Evolutionary conservation across 2,797 vertebrate species (phyloP).

Genomic region (Poeciliopsis infans): DNA sequence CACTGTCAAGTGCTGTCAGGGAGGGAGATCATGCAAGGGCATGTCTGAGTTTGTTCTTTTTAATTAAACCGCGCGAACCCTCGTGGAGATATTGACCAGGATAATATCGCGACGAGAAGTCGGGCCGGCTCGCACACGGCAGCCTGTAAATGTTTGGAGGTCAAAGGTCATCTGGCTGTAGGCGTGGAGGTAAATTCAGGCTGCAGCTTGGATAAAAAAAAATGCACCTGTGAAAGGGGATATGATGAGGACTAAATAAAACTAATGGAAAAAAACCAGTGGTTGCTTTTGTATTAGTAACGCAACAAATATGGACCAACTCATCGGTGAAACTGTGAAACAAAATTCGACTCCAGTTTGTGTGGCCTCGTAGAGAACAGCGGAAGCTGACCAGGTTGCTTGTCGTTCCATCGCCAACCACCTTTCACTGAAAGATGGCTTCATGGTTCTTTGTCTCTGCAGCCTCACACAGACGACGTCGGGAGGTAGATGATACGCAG

Average conservation of each 20-base stretch:
- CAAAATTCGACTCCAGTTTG: not conserved
- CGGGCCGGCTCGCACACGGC: no score
- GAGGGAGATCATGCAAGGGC: conserved; percentile 8
- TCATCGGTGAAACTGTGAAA: not conserved
- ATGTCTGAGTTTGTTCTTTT: conserved; percentile 14
- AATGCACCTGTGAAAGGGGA: no score
- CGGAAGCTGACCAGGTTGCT: no score
- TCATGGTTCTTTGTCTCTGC: conserved; percentile 56
- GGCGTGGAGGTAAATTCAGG: not conserved
- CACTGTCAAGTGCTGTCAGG: conserved; percentile 37
- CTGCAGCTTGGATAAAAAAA: not conserved
- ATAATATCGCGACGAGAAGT: not conserved
- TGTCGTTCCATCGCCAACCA: not conserved
- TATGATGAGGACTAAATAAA: no score
- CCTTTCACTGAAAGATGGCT: conserved; percentile 71
- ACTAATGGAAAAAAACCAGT: no score
- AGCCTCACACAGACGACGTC: conserved; percentile 53
- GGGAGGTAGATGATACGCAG: conserved; percentile 59
- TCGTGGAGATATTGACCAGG: not conserved
- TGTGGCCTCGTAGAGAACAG: no score
- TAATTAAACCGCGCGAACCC: not conserved
- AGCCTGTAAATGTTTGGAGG: no score
- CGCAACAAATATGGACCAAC: not conserved
- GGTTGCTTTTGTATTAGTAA: no score
- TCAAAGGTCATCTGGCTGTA: not conserved